These are phyloP conservation scores for Caenorhabditis afra DNA, from an alignment of 2,888 invertebrate species.

Conservation along the genomic window DNA sequence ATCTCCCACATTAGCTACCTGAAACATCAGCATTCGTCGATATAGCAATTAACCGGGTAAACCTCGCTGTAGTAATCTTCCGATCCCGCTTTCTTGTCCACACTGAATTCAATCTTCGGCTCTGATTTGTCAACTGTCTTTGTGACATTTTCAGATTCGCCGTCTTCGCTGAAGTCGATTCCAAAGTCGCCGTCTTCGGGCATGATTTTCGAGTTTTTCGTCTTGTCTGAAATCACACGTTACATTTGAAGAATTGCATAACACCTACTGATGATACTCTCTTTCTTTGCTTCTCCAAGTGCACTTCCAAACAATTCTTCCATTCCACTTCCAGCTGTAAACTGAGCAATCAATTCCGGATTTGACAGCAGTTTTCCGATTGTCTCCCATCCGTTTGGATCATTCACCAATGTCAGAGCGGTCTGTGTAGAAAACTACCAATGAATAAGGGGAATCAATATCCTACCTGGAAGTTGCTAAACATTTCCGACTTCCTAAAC, in stretches of 20 bases:
- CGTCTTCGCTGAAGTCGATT: conserved; percentile 76
- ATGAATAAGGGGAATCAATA: background rate
- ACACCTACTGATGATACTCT: conserved; percentile 50
- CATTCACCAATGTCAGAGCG: conserved; percentile 76
- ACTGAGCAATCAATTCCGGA: conserved; percentile 78
- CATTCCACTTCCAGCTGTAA: conserved; percentile 70
- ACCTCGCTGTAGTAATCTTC: conserved; percentile 75
- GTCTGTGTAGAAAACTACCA: conserved; percentile 71
- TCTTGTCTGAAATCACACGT: conserved; percentile 39
- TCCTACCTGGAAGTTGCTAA: conserved; percentile 78
- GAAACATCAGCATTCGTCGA: no score
- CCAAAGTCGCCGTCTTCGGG: conserved; percentile 78
- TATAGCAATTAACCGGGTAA: no score
- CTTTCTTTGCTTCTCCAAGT: conserved; percentile 66
- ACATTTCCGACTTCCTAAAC: conserved; percentile 78
- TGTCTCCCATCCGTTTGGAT: conserved; percentile 79
- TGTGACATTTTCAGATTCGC: conserved; percentile 54
- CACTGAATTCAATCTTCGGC: conserved; percentile 64
- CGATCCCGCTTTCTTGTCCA: conserved; percentile 57
- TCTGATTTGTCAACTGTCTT: conserved; percentile 40
- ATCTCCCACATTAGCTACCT: conserved; percentile 61
- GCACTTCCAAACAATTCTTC: conserved; percentile 71
- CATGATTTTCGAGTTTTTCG: conserved; percentile 63
- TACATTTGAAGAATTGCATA: background rate
- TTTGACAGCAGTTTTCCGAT: conserved; percentile 78